Evolutionary conservation across 2,797 vertebrate species (phyloP).

Genomic region (Linurgus olivaceus): DNA sequence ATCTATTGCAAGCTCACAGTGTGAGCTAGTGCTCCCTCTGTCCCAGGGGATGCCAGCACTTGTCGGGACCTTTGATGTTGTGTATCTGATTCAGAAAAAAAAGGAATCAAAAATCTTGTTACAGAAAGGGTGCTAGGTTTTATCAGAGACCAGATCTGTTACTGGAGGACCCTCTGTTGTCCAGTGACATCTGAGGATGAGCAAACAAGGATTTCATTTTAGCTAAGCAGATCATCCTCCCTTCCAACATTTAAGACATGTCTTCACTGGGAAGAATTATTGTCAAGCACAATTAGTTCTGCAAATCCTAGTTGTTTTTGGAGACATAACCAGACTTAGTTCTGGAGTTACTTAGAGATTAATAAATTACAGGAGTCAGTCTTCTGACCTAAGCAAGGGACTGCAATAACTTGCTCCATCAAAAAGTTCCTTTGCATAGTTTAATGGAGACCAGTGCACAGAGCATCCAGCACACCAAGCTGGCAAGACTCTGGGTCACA

Average conservation of each 20-base stretch:
- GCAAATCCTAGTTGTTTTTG: background rate
- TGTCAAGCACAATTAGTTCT: constrained; percentile 34
- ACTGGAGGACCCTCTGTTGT: background rate
- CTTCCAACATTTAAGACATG: background rate
- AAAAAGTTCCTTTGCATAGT: background rate
- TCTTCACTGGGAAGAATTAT: background rate
- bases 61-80: background rate
- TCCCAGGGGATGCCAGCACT: background rate
- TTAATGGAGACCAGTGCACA: background rate
- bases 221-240: background rate
- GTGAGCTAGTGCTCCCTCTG: background rate
- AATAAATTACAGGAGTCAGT: background rate
- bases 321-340: background rate
- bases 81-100: background rate
- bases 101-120: background rate
- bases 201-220: background rate
- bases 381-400: background rate
- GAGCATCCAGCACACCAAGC: fast-evolving
- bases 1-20: background rate
- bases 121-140: background rate
- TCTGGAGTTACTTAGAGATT: background rate
- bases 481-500: background rate
- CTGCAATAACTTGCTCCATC: background rate
- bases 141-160: background rate
- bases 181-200: background rate